Evolutionary conservation across 64 coral and sea anemone species (phyloP).

Genomic region (Astreopora myriophthalma): DNA sequence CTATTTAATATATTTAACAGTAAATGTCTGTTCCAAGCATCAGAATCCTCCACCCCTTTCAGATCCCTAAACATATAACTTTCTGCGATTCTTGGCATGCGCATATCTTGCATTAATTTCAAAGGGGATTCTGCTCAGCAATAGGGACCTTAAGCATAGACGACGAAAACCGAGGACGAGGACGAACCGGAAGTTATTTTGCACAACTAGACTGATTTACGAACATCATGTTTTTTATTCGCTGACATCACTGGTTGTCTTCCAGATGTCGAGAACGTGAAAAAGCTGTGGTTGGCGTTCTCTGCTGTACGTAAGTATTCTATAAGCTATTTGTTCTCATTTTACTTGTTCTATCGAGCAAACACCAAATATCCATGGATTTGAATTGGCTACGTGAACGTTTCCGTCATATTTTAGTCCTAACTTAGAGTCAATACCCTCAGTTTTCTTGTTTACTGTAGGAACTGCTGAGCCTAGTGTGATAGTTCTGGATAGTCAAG

Average conservation of each 20-base stretch:
- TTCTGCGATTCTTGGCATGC: too few species aligned
- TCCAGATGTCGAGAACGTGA: not conserved
- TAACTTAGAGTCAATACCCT: not conserved
- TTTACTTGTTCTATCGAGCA: not conserved
- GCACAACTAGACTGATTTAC: not conserved
- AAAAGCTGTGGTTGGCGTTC: not conserved
- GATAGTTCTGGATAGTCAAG: not conserved
- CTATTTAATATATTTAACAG: too few species aligned
- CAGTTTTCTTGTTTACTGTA: not conserved
- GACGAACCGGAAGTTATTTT: conserved; percentile 1
- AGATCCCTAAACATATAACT: too few species aligned
- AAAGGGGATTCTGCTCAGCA: too few species aligned
- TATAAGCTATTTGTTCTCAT: not conserved
- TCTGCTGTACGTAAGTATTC: not conserved
- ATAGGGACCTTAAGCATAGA: too few species aligned
- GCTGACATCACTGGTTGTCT: not conserved
- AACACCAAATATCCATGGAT: not conserved
- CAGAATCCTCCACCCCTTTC: too few species aligned
- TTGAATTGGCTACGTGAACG: not conserved
- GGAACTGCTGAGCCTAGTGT: not conserved
- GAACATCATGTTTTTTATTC: not conserved
- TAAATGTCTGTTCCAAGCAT: too few species aligned
- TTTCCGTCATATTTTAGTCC: not conserved
- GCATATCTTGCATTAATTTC: too few species aligned
- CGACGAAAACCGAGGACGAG: too few species aligned